Conservation (phyloP, 2,888 invertebrate genomes). For the Drosophila parthenogenetica region DNA sequence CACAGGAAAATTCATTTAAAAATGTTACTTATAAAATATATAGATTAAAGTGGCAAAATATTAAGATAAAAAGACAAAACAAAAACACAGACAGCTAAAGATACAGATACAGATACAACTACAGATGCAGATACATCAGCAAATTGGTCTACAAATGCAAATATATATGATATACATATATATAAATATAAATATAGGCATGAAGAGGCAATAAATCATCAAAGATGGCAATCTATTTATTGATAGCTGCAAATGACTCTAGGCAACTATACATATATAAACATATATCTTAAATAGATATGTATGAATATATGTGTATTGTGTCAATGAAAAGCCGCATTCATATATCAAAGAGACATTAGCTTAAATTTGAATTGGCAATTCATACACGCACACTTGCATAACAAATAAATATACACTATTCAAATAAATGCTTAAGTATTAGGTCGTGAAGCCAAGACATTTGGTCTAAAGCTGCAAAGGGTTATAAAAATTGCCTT, state of each 20-base stretch:
- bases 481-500: too few relatives aligned
- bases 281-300: not conserved
- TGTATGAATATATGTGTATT: conserved; percentile 7
- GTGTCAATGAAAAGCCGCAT: conserved; percentile 40
- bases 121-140: not conserved
- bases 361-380: conserved; percentile 74
- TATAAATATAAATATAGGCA: conserved; percentile 8
- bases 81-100: conserved; percentile 1
- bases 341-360: conserved; percentile 69
- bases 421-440: not conserved
- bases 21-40: not conserved
- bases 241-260: conserved; percentile 63
- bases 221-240: conserved; percentile 57
- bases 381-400: conserved; percentile 32
- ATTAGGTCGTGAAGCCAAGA: not conserved
- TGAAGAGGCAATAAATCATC: conserved; percentile 67
- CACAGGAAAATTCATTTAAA: not conserved
- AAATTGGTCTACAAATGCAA: conserved; percentile 7
- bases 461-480: too few relatives aligned
- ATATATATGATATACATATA: conserved; percentile 6
- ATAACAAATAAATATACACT: conserved; percentile 15
- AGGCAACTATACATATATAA: conserved; percentile 12
- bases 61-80: conserved; percentile 11
- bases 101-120: not conserved
- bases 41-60: conserved; percentile 11